phyloP scores from a whole-genome alignment of 2,888 invertebrate species.

The Brenthis daphne region DNA sequence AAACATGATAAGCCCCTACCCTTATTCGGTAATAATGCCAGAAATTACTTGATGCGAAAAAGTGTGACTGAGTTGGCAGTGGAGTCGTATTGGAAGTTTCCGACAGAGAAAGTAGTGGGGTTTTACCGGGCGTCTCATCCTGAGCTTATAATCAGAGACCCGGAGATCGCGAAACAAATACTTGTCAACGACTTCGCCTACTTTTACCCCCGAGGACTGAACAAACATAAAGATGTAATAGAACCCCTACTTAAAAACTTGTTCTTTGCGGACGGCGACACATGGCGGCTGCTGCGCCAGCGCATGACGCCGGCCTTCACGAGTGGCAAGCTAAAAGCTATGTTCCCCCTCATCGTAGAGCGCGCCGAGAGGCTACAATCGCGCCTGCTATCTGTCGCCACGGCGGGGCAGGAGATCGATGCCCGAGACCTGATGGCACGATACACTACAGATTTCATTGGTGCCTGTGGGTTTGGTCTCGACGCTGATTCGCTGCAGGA shows the following conservation, averaged over 20 bases:
- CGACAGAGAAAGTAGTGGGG: constrained; percentile 58
- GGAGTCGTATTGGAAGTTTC: constrained; percentile 59
- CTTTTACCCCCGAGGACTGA: constrained; percentile 58
- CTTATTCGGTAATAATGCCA: constrained; percentile 56
- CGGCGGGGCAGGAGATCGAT: constrained; percentile 48
- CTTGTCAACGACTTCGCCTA: constrained; percentile 56
- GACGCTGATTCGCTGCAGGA: constrained; percentile 58
- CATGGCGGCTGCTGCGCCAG: constrained; percentile 60
- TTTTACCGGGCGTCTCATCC: constrained; percentile 53
- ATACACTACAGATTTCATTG: constrained; percentile 66
- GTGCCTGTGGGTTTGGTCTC: constrained; percentile 64
- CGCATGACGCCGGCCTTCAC: constrained; percentile 63
- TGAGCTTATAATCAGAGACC: constrained; percentile 59
- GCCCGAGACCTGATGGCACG: constrained; percentile 66
- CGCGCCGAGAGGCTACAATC: constrained; percentile 56
- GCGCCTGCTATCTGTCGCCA: constrained; percentile 43
- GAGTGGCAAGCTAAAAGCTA: constrained; percentile 59
- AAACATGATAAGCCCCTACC: constrained; percentile 56
- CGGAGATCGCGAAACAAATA: constrained; percentile 55
- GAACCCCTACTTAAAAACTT: constrained; percentile 61
- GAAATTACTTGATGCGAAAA: constrained; percentile 48
- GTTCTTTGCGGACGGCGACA: constrained; percentile 61
- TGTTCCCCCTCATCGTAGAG: constrained; percentile 63
- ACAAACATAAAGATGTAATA: constrained; percentile 45
- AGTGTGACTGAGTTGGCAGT: constrained; percentile 51